These are phyloP conservation scores for Tolypeutes matacus DNA, from an alignment of 2,797 vertebrate species.

Conservation along the genomic window DNA sequence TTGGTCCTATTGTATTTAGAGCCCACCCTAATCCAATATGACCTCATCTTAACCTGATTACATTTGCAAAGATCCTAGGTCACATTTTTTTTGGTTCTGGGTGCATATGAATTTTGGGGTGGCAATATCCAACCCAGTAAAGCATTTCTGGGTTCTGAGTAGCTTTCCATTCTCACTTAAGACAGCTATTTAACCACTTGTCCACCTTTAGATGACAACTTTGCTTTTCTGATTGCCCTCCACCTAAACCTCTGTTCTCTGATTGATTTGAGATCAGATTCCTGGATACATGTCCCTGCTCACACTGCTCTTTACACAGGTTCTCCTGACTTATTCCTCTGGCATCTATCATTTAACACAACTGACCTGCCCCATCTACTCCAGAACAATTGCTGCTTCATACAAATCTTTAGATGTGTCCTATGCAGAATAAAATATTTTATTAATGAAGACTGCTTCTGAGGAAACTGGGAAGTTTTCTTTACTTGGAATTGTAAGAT, in stretches of 20 bases:
- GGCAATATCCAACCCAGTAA: too few species aligned
- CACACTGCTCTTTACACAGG: background rate
- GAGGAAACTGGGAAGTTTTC: background rate
- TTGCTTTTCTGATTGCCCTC: background rate
- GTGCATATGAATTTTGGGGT: too few species aligned
- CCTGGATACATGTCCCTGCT: background rate
- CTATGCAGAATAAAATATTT: background rate
- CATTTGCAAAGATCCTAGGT: too few species aligned
- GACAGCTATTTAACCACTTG: background rate
- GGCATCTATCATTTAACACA: background rate
- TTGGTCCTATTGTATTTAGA: too few species aligned
- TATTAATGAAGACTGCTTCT: background rate
- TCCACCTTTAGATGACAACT: background rate
- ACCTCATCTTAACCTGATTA: too few species aligned
- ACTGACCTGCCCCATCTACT: background rate
- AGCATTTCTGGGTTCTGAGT: background rate
- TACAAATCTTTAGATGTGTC: background rate
- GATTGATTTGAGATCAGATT: slow-evolving; percentile 20
- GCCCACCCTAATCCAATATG: too few species aligned
- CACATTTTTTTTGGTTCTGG: too few species aligned
- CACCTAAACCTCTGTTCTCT: background rate
- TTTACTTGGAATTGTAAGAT: background rate
- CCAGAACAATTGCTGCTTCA: background rate
- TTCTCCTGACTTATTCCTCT: background rate
- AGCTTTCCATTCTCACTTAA: background rate